Conservation (phyloP, 2,797 vertebrate species). For the Dendrocincla fuliginosa region DNA sequence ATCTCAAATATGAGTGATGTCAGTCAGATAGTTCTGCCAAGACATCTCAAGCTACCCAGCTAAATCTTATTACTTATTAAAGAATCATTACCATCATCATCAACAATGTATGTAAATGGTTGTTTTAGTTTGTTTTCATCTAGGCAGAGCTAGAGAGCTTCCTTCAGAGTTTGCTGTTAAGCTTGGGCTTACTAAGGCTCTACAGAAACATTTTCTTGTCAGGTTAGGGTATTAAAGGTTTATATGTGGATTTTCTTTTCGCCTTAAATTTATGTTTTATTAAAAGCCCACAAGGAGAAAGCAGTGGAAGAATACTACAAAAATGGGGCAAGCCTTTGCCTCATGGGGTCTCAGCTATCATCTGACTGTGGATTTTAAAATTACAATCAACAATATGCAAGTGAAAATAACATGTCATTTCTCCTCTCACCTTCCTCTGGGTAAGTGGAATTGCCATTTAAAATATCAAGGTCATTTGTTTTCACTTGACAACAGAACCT, state of each 20-base stretch:
- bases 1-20: neutral
- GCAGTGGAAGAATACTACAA: neutral
- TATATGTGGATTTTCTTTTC: neutral
- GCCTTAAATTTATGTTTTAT: neutral
- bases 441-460: slow-evolving; percentile 2
- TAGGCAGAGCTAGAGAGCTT: neutral
- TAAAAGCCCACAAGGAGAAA: neutral
- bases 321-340: neutral
- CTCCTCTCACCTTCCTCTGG: neutral
- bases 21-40: neutral
- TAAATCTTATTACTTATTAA: neutral
- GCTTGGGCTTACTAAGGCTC: neutral
- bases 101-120: neutral
- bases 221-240: neutral
- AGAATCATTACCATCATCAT: neutral
- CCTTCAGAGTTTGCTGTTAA: neutral
- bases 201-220: neutral
- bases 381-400: neutral
- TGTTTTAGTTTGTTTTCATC: neutral
- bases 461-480: slow-evolving; percentile 44
- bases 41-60: neutral
- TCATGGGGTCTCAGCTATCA: neutral
- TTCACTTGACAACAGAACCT: neutral
- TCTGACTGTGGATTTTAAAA: neutral
- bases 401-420: slow-evolving; percentile 22